Base-by-base conservation (phyloP, 2,888 invertebrate species). In the Campopleginae sp. region DNA sequence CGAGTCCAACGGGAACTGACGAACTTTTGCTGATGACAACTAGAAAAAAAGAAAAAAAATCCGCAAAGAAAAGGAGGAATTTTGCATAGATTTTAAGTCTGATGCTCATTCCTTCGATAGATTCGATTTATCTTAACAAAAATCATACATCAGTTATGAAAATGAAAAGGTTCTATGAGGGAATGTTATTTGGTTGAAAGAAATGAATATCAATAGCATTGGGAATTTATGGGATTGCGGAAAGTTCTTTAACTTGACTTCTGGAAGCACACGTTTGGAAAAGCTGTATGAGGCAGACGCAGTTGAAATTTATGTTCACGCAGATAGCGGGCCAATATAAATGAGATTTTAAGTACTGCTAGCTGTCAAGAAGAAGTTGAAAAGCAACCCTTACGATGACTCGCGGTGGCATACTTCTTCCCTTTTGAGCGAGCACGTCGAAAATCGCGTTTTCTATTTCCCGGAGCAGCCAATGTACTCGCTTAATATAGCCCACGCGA, bases 311-410 rank as follows among this genome's bases (percentile, higher is more conserved):
- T 92, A 92, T 92, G 90, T 89, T 89, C 88, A 84, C 87, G 87
- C 88, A 89, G 91, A 92, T 92, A 92, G 90, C 86, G 86, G 87
- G 89, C 89, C 89, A 90, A 91, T 91, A 91, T 92, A 92, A 91
- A 92, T 91, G 92, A 92, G 92, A 91, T 91, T 91, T 91, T 92
- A 92, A 92, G 91, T 92, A 91, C 90, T 88, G 90, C 87, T 87
- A 88, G 89, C 88, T 86, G 87, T 68, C 85, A 78, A 76, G 80
- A 80, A 76, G 80, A 79, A 82, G 84, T 81, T 78, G 65, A 66
- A 80, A 68, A 68, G 81, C 71, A 61, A 63, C 80, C 44, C 58
- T 27, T 71, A 71, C 75, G 54, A 51, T 66, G 58, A 58, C 74
- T 79, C 54, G 46, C 51, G 48, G 71, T 54, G 70, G 74, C 79